These are phyloP conservation scores for Molossus molossus DNA, from an alignment of 2,797 vertebrate genomes.

Conservation along the genomic window DNA sequence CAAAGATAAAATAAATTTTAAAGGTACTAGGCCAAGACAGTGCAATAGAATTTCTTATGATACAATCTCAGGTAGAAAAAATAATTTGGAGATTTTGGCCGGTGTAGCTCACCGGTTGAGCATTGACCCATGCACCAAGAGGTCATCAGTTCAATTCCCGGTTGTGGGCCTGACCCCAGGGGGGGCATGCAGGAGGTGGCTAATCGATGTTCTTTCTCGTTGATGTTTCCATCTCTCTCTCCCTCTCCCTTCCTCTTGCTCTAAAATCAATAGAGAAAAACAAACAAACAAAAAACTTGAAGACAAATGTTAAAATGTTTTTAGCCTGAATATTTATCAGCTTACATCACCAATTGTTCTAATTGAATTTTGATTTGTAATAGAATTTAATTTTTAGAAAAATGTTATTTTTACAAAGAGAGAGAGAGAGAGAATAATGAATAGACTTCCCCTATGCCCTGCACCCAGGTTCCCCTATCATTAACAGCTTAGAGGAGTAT, in stretches of 20 bases:
- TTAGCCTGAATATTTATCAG: conserved; percentile 8
- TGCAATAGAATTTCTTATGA: neutral
- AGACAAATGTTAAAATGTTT: neutral
- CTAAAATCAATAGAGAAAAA: too few relatives aligned
- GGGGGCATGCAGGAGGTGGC: too few relatives aligned
- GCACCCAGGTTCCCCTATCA: neutral
- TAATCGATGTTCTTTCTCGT: too few relatives aligned
- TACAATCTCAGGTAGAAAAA: conserved; percentile 73
- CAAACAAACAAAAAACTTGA: neutral
- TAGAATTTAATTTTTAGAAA: neutral
- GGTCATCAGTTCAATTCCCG: too few relatives aligned
- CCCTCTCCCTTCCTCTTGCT: too few relatives aligned
- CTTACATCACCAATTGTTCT: conserved; percentile 63
- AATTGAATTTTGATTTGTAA: conserved; percentile 69
- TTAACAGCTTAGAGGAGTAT: neutral
- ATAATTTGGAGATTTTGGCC: neutral
- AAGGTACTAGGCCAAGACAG: neutral
- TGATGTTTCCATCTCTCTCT: too few relatives aligned
- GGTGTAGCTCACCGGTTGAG: too few relatives aligned
- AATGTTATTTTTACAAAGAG: conserved; percentile 39
- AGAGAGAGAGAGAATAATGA: neutral
- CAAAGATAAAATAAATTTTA: conserved; percentile 8
- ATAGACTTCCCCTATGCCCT: neutral
- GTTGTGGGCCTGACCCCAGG: too few relatives aligned
- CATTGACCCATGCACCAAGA: too few relatives aligned